Evolutionary conservation across 2,797 vertebrate species (phyloP).

Genomic region (Catharus ustulatus): DNA sequence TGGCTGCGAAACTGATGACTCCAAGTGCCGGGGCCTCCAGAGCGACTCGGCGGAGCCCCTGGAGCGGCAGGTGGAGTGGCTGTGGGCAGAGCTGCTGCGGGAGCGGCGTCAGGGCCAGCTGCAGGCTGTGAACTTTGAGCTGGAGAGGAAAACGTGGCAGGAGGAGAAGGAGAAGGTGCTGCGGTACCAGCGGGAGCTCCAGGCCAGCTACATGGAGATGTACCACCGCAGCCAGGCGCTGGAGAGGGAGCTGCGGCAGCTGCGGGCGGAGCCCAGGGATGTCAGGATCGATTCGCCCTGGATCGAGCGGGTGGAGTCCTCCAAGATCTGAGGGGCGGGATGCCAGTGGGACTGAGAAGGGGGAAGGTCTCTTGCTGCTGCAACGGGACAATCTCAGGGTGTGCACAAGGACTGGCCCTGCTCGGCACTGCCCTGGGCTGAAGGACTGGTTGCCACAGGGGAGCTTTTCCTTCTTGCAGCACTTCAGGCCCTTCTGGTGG

Average conservation of each 20-base stretch:
- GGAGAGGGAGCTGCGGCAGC: conserved; percentile 86
- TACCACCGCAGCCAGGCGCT: conserved; percentile 89
- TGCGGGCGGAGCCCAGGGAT: conserved; percentile 60
- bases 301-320: conserved; percentile 94
- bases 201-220: conserved; percentile 96
- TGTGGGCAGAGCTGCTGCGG: conserved; percentile 91
- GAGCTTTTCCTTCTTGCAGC: conserved; percentile 33
- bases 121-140: conserved; percentile 89
- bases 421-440: neutral
- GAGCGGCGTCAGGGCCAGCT: conserved; percentile 93
- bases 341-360: neutral
- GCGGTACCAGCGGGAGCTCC: conserved; percentile 97
- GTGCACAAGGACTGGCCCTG: neutral
- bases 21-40: conserved; percentile 75
- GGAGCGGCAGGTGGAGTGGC: conserved; percentile 77
- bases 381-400: neutral
- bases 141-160: conserved; percentile 93
- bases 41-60: conserved; percentile 65
- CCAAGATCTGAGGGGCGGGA: conserved; percentile 87
- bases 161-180: conserved; percentile 97
- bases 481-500: neutral
- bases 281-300: conserved; percentile 82
- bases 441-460: conserved; percentile 2
- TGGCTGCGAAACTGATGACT: conserved; percentile 77
- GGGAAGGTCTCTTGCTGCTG: conserved; percentile 40